Evolutionary conservation across 2,797 vertebrate species (phyloP), one percentile per base, ranked within the genome.

Genomic region (Lacerta viridis): DNA sequence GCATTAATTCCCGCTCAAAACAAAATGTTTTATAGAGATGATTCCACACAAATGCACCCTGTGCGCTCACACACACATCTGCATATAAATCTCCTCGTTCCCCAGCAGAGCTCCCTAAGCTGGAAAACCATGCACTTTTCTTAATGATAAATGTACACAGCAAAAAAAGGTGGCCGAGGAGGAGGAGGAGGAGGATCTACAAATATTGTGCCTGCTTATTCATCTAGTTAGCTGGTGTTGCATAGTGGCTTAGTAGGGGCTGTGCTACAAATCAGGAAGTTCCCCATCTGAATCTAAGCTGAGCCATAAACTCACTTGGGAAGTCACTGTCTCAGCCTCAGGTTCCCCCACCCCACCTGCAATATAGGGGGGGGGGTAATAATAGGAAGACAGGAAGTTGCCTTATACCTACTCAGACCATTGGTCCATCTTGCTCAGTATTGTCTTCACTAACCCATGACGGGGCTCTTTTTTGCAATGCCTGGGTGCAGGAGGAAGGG

Each of bases 1-100:
- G 91, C 95, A 97, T 97, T 98, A 98, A 97, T 97, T 97, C 96
- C 96, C 96, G 90, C 87, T 93, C 93, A 91, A 94, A 96, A 96
- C 95, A 97, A 95, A 95, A 96, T 91, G 95, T 96, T 97, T 97
- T 96, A 97, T 92, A 89, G 89, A 96, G 95, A 95, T 92, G 89
- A 92, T 95, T 89, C 93, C 46, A 80, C 77, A 87, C 93, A 94
- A 89, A n/a, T 41, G 39, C 43, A 5, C 7, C 2, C 33, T 7
- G 29, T 36, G 43, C 23, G 15, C 61, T 17, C 84, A 33, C 41
- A 55, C 41, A 69, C 20, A 85, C 90, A 74, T 66, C 25, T 87
- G 80, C 84, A 69, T 86, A 91, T 94, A 95, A 93, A 92, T 76
- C 94, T 89, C 93, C 93, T 92, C 90, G 92, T 89, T 94, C 85